Conservation (phyloP, 2,113 vertebrate species). For the Melanocharis versteri region DNA sequence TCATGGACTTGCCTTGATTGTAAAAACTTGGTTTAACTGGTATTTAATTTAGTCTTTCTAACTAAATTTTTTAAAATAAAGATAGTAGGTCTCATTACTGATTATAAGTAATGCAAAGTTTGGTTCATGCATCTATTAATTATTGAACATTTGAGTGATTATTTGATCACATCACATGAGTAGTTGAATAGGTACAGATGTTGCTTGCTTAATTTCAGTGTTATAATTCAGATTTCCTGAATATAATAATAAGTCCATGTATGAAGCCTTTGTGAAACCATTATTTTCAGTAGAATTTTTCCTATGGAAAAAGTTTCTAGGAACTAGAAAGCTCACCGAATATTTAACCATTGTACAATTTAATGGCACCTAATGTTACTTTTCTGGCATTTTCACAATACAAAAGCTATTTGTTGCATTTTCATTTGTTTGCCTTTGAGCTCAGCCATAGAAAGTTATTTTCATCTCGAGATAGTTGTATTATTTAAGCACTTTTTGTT, state of each 20-base stretch:
- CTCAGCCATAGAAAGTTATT: conserved; percentile 21
- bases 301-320: background rate
- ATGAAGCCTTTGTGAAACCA: background rate
- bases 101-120: background rate
- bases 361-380: background rate
- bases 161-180: background rate
- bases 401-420: background rate
- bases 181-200: background rate
- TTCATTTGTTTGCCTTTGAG: conserved; percentile 43
- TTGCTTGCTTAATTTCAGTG: background rate
- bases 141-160: background rate
- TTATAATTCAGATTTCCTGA: background rate
- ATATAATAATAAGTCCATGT: background rate
- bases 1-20: background rate
- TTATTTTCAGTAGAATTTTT: background rate
- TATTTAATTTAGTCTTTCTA: background rate
- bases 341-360: background rate
- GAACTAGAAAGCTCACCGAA: background rate
- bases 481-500: conserved; percentile 68
- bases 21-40: background rate
- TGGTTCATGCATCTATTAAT: background rate
- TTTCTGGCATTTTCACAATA: background rate
- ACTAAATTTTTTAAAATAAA: background rate
- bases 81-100: background rate
- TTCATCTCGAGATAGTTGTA: conserved; percentile 40